A percentile compares a stretch with the other conserved stretches of the same genome.
Conservation (phyloP, 2,113 vertebrate genomes). For the Podocnemis expansa region DNA sequence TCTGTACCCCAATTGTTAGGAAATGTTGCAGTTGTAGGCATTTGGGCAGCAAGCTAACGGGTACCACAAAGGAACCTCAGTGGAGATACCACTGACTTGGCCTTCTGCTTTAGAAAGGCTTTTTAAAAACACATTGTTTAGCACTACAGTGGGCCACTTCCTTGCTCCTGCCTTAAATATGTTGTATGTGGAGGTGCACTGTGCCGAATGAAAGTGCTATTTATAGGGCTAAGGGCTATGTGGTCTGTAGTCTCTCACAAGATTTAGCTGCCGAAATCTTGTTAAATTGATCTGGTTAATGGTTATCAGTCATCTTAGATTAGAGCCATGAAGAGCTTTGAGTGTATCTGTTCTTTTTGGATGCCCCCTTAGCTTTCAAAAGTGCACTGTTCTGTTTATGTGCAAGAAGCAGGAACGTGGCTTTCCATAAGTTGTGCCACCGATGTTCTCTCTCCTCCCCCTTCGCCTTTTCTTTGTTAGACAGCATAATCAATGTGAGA, state of each 20-base stretch:
- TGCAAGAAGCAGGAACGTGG: neutral
- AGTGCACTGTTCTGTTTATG: neutral
- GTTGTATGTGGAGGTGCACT: neutral
- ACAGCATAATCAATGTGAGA: neutral
- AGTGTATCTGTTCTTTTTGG: neutral
- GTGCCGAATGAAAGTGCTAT: neutral
- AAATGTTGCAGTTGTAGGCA: accelerated
- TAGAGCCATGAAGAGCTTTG: constrained; percentile 40
- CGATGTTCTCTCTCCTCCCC: neutral
- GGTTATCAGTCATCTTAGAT: constrained; percentile 47
- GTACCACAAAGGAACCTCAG: neutral
- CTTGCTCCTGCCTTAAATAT: neutral
- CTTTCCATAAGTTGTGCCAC: neutral
- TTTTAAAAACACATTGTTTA: neutral
- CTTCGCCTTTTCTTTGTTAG: neutral
- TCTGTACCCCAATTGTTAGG: accelerated
- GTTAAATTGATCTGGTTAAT: constrained; percentile 66
- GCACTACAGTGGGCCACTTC: neutral
- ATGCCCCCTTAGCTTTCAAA: neutral
- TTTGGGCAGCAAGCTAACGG: neutral
- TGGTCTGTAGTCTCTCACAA: constrained; percentile 12
- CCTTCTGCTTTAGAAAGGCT: accelerated
- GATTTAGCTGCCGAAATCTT: constrained; percentile 60
- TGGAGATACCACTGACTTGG: neutral
- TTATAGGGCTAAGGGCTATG: neutral